These are phyloP conservation scores for Zaprionus tsacasi DNA, from an alignment of 1,140 invertebrate species.

Conservation along the genomic window DNA sequence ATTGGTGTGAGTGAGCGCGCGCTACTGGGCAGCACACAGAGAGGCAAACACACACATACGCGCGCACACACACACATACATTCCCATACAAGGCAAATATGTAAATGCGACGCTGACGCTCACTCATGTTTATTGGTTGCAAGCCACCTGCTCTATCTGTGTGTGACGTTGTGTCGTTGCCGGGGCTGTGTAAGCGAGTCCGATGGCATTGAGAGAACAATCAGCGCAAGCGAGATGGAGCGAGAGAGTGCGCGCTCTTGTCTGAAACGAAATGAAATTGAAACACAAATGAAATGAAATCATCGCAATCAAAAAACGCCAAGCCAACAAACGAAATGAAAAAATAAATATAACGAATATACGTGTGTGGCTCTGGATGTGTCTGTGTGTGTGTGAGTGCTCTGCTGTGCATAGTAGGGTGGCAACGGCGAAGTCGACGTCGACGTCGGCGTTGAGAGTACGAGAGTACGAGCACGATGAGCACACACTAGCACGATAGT, in stretches of 20 bases:
- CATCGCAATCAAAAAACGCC: constrained; percentile 60
- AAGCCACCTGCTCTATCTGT: constrained; percentile 72
- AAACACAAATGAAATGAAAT: constrained; percentile 77
- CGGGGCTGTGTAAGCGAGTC: constrained; percentile 39
- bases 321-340: constrained; percentile 75
- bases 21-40: constrained; percentile 51
- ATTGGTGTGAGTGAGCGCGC: constrained; percentile 64
- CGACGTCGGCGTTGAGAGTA: constrained; percentile 24
- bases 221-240: constrained; percentile 20
- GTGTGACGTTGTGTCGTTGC: constrained; percentile 31
- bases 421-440: constrained; percentile 40
- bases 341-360: constrained; percentile 78
- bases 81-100: constrained; percentile 73
- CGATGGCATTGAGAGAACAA: constrained; percentile 17
- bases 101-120: constrained; percentile 59
- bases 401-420: constrained; percentile 27
- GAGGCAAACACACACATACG: constrained; percentile 39
- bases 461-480: not conserved
- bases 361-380: not conserved
- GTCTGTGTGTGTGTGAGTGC: constrained; percentile 49
- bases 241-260: constrained; percentile 41
- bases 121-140: constrained; percentile 83
- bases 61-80: constrained; percentile 29
- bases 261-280: constrained; percentile 81
- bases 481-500: constrained; percentile 10